Evolutionary conservation across 2,888 invertebrate species (phyloP), one percentile per base, ranked within the genome.

Genomic region (Mamestra brassicae): DNA sequence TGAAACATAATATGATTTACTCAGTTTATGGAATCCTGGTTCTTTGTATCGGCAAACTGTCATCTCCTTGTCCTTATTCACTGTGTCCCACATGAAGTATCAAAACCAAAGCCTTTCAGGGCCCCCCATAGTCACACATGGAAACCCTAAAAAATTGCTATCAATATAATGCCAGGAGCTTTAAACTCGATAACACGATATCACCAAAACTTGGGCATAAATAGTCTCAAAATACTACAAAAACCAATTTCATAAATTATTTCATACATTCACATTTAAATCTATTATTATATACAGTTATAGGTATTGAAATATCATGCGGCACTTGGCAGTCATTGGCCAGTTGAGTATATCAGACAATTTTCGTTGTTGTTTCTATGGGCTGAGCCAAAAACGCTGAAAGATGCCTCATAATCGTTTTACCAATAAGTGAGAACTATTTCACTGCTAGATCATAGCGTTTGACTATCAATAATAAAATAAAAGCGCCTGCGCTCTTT

Each of bases 231-330:
- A 26, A 61, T 72, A 76, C 65, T 78, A 64, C 68, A 69, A 72
- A 38, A 78, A 80, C 62, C 69, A 64, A 75, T 69, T 74, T 80
- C 47, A 74, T 65, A 76, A 77, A 74, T 80, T 36, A 74, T 65
- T 63, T 52, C 62, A 65, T 72, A 67, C 47, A 26, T 26, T 26
- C 26, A 74, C 63, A 58, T 78, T 73, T 64, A 78, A 47, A 10
- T 64, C 70, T 85, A 74, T 74, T 76, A 73, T 68, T 78, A 82
- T 86, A 38, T 86, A 84, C 79, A 85, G 45, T 54, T 55, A 45
- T 3, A 26, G 26, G 55, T 26, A 79, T 71, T 71, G 66, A 71
- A 82, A 87, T 78, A 83, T 78, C 76, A 64, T 76, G 69, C 60
- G 71, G 74, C 34, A 6, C 57, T 36, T 15, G 36, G 62, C 57